Evolutionary conservation across 2,888 invertebrate species (phyloP), one percentile per base, ranked within the genome.

Genomic region (Ptychoptera albimana): DNA sequence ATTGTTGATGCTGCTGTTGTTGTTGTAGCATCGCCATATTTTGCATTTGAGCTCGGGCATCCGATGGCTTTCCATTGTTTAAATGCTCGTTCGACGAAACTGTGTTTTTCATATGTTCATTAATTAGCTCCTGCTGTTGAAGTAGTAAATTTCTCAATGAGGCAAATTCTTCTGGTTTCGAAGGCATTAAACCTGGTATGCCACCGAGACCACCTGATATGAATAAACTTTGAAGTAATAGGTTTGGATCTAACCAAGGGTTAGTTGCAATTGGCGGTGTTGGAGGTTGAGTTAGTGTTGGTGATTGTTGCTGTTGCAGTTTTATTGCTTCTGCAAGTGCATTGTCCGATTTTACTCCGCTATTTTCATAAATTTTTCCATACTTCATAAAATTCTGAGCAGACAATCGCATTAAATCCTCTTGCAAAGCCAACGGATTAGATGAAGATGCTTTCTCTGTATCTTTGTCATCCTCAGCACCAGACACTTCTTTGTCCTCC

Each of bases 391-490:
- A 32, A 11, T 32, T 32, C 32, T 32, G 47, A 45, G 67, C 66
- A 12, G 73, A 68, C 51, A 75, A 68, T 53, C 73, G 61, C 46
- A 75, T 58, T 55, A 76, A 67, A 60, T 78, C 74, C 55, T 75
- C 73, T 57, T 74, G 63, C 39, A 73, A 70, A 45, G 74, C 59
- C 51, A 74, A 56, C 31, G 74, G 73, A 52, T 69, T 71, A 57
- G 71, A 66, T 50, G 74, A 58, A 30, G 70, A 72, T 23, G 23
- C 23, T 55, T 72, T 72, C 55, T 72, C 74, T 44, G 71, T 73
- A 59, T 74, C 72, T 55, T 74, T 73, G 43, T 74, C 73, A 53
- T 73, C 75, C 53, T 70, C 72, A 63, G 72, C 69, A 40, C 66
- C 67, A 61, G 74, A 70, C 16, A 61, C 65, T 2, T 63, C 63